Conservation (phyloP, 2,888 invertebrate species). For the Nymphalis c-album region DNA sequence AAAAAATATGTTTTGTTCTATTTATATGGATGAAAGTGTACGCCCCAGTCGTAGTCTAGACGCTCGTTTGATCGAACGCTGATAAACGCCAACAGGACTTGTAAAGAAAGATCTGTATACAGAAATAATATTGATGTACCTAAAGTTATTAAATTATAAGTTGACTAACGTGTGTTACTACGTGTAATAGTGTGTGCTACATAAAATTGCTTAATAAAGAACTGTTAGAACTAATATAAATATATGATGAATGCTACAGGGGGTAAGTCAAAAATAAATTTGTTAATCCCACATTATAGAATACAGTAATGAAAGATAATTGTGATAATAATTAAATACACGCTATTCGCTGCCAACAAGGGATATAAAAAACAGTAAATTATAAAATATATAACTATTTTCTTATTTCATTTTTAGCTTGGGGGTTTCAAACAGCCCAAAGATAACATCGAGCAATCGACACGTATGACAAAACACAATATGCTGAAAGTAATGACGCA, state of each 20-base stretch:
- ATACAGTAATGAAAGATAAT: too few relatives aligned
- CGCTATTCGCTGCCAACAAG: too few relatives aligned
- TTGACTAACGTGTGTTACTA: not conserved
- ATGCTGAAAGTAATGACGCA: not conserved
- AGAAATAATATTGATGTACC: slow-evolving; percentile 1
- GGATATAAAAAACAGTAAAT: not conserved
- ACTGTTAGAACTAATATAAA: not conserved
- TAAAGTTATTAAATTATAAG: slow-evolving; percentile 1
- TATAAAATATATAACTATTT: not conserved
- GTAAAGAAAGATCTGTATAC: too few relatives aligned
- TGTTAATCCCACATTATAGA: too few relatives aligned
- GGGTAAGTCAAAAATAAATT: too few relatives aligned
- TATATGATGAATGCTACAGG: too few relatives aligned
- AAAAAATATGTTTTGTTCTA: not conserved
- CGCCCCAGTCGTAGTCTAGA: not conserved
- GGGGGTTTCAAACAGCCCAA: slow-evolving; percentile 2
- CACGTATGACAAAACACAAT: not conserved
- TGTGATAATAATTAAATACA: too few relatives aligned
- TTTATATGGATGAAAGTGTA: not conserved
- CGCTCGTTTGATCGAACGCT: too few relatives aligned
- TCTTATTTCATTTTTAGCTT: not conserved
- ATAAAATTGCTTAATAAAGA: not conserved
- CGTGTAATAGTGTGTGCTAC: not conserved
- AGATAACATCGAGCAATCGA: not conserved
- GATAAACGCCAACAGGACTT: too few relatives aligned